Percentiles rank a stretch among this genome's conserved stretches.
These are phyloP conservation scores for Squalus acanthias DNA, from an alignment of 2,797 vertebrate genomes.

Conservation along the genomic window DNA sequence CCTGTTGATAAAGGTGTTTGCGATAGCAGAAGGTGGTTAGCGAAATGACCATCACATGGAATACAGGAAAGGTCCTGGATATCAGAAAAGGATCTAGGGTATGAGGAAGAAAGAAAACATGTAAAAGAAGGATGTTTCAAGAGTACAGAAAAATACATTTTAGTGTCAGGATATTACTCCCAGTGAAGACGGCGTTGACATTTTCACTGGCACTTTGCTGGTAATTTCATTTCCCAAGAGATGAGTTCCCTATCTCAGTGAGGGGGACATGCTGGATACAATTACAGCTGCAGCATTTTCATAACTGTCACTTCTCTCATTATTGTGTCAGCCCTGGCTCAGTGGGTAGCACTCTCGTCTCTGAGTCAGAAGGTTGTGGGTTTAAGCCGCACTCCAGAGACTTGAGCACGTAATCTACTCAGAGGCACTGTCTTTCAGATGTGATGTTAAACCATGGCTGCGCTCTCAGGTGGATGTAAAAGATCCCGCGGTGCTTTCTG, in stretches of 20 bases:
- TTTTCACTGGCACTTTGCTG: background rate
- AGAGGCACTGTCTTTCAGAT: background rate
- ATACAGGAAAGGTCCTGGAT: conserved; percentile 64
- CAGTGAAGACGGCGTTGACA: background rate
- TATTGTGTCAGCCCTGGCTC: background rate
- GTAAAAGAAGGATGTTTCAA: conserved; percentile 38
- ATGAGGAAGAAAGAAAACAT: conserved; percentile 46
- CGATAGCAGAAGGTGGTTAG: conserved; percentile 40
- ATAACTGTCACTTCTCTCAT: background rate
- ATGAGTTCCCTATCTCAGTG: background rate
- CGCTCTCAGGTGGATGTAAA: background rate
- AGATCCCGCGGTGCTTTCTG: background rate
- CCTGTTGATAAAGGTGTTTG: conserved; percentile 46
- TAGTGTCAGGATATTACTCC: conserved; percentile 42
- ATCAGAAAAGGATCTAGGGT: conserved; percentile 55
- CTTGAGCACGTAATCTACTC: background rate
- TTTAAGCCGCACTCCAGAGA: background rate
- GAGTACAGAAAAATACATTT: conserved; percentile 40
- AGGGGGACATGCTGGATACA: background rate
- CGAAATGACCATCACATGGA: conserved; percentile 47
- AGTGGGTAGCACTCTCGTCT: background rate
- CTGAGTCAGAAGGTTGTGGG: background rate
- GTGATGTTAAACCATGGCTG: background rate
- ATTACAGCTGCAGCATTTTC: background rate
- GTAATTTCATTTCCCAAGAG: background rate